phyloP scores from a whole-genome alignment of 1,140 invertebrate genomes.

The Oreohelix idahoensis region DNA sequence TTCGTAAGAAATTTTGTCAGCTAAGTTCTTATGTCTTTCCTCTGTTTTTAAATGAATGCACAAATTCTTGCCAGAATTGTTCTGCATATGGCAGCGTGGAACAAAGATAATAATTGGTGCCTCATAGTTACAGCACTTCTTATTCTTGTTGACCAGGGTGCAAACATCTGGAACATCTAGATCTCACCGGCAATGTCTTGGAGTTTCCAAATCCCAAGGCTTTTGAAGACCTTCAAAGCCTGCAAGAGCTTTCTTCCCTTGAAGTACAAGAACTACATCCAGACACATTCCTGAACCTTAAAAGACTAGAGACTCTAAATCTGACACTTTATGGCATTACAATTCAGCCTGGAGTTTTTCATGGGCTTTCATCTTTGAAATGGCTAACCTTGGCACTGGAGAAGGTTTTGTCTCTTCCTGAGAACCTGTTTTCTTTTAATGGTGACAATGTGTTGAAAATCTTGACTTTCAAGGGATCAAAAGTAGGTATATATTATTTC shows the following conservation, averaged over 20 bases:
- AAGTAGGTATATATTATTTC: no score
- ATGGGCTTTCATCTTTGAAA: neutral
- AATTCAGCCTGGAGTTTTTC: neutral
- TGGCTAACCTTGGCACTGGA: neutral
- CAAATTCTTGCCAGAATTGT: no score
- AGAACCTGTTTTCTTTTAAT: neutral
- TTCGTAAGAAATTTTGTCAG: no score
- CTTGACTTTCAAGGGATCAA: no score
- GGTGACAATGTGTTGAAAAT: neutral
- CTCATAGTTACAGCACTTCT: no score
- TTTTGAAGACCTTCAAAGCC: neutral
- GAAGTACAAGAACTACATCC: conserved; percentile 1
- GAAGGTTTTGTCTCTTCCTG: neutral
- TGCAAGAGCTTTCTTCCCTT: neutral
- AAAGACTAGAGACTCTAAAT: neutral
- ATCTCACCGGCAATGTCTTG: neutral
- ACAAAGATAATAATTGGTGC: no score
- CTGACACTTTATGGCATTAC: neutral
- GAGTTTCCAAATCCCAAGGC: neutral
- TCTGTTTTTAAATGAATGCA: no score
- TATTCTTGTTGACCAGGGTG: conserved; percentile 8
- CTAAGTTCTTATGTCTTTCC: no score
- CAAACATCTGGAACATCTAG: neutral
- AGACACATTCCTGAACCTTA: neutral
- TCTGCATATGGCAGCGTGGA: no score